Evolutionary conservation across 2,113 vertebrate species (phyloP).

Genomic region (Patagioenas fasciata): DNA sequence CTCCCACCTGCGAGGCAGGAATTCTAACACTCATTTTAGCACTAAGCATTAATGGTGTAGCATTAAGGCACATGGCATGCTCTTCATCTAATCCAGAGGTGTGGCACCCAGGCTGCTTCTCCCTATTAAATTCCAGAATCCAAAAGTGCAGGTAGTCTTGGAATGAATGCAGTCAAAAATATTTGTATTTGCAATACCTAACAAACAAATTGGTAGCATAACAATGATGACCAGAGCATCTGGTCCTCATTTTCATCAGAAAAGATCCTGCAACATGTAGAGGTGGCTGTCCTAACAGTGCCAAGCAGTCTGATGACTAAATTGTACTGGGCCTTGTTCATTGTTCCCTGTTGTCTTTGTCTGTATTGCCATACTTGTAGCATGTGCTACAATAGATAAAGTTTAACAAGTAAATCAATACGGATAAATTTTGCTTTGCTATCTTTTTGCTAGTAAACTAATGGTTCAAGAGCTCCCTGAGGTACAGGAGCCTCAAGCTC

Average conservation of each 20-base stretch:
- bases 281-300: not conserved
- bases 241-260: not conserved
- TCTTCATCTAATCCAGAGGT: not conserved
- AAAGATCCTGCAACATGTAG: not conserved
- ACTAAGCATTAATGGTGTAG: not conserved
- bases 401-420: not conserved
- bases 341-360: not conserved
- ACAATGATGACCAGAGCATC: not conserved
- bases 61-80: not conserved
- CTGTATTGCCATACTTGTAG: not conserved
- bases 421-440: not conserved
- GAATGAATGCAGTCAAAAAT: not conserved
- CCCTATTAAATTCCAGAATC: not conserved
- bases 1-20: not conserved
- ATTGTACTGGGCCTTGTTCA: not conserved
- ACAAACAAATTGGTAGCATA: not conserved
- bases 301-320: not conserved
- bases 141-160: not conserved
- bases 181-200: not conserved
- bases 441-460: rapidly evolving
- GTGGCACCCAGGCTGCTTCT: not conserved
- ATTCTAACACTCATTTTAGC: not conserved
- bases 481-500: not conserved
- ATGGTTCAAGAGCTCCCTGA: not conserved
- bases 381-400: not conserved